A percentile compares a stretch with the other conserved stretches of the same genome.
Evolutionary conservation across 2,113 vertebrate genomes (phyloP).

Genomic region (Crotalus helleri): DNA sequence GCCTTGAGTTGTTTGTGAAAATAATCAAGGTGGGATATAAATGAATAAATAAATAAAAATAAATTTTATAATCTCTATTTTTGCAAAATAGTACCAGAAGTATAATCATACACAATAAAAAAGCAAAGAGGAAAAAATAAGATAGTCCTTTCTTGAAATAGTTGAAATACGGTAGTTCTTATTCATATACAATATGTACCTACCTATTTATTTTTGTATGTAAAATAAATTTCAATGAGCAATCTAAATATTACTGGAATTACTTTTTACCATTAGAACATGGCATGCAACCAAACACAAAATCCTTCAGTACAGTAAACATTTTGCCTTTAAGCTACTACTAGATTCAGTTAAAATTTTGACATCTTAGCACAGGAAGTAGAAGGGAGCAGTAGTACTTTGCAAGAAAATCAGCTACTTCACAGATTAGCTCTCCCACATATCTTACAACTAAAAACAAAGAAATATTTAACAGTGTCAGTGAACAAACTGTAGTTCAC

Average conservation of each 20-base stretch:
- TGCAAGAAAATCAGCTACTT: not conserved
- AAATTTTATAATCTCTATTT: not conserved
- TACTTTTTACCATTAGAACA: not conserved
- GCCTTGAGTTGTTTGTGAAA: not conserved
- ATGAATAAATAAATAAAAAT: not conserved
- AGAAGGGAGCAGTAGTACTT: not conserved
- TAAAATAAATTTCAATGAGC: not conserved
- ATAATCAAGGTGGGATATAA: not conserved
- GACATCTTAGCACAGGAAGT: not conserved
- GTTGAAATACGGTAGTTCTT: not conserved
- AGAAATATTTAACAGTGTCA: not conserved
- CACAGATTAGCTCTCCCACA: not conserved
- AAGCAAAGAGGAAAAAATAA: not conserved
- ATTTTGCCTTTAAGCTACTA: not conserved
- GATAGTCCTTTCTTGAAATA: not conserved
- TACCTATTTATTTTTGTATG: not conserved
- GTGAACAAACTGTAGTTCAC: not conserved
- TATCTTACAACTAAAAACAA: not conserved
- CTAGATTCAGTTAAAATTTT: not conserved
- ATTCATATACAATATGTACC: not conserved
- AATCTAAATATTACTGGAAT: not conserved
- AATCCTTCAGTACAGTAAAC: not conserved
- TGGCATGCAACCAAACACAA: not conserved
- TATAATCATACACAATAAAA: not conserved
- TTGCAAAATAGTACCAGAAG: not conserved